Evolutionary conservation across 1,140 invertebrate genomes (phyloP).

Genomic region (Diplogasteroides magnus): DNA sequence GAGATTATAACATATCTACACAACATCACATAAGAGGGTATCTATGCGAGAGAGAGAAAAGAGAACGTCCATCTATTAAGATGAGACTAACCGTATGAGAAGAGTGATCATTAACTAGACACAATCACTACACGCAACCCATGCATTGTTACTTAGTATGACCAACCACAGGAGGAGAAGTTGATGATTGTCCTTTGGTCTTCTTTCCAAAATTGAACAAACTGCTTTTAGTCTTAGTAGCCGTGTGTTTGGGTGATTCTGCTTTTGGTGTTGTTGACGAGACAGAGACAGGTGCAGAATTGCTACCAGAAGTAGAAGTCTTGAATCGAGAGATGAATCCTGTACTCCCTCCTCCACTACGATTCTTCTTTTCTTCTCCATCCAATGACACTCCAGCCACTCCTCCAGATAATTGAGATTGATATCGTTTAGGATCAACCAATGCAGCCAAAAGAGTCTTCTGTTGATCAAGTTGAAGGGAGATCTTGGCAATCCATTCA

Average conservation of each 20-base stretch:
- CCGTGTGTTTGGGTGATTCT: constrained; percentile 28
- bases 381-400: constrained; percentile 16
- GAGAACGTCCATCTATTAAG: constrained; percentile 4
- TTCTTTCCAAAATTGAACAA: constrained; percentile 31
- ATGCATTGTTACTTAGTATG: constrained; percentile 1
- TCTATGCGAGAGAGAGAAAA: neutral
- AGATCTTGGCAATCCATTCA: constrained; percentile 46
- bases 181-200: constrained; percentile 10
- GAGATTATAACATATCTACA: neutral
- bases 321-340: constrained; percentile 13
- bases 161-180: constrained; percentile 21
- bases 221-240: constrained; percentile 23
- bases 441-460: constrained; percentile 49
- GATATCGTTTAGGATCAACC: constrained; percentile 44
- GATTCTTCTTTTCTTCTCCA: neutral
- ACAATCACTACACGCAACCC: neutral
- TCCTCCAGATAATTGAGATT: constrained; percentile 16
- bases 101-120: neutral
- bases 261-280: constrained; percentile 11
- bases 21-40: neutral
- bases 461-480: constrained; percentile 49
- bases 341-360: neutral
- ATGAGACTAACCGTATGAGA: neutral
- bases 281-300: constrained; percentile 2
- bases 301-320: constrained; percentile 2